Percentiles rank a stretch among this genome's conserved stretches.
Conservation (phyloP, 2,113 vertebrate species). For the Scalopus aquaticus region DNA sequence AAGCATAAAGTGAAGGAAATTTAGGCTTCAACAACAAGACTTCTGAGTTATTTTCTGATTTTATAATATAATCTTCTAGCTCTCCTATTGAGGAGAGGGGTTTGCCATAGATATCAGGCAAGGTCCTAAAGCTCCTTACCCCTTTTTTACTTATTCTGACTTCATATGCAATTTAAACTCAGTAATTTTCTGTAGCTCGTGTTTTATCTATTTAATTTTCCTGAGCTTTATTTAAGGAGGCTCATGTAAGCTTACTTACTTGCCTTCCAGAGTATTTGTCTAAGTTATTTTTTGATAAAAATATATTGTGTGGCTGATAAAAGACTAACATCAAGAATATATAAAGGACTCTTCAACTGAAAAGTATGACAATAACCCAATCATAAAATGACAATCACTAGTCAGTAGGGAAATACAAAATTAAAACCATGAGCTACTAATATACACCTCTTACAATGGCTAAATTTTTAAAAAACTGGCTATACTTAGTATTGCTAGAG, state of each 20-base stretch:
- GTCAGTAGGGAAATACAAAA: slow-evolving; percentile 6
- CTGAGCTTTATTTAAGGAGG: background rate
- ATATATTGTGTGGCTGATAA: background rate
- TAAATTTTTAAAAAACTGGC: background rate
- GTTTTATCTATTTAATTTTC: background rate
- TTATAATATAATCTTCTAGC: background rate
- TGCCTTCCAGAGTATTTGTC: background rate
- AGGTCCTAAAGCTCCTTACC: background rate
- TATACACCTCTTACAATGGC: background rate
- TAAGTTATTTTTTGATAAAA: slow-evolving; percentile 7
- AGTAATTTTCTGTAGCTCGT: background rate
- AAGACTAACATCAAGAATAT: background rate
- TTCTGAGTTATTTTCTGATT: slow-evolving; percentile 34
- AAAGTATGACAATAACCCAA: slow-evolving; percentile 14
- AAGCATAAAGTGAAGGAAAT: background rate
- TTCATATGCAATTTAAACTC: background rate
- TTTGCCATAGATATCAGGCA: background rate
- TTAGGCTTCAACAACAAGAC: background rate
- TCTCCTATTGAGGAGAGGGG: background rate
- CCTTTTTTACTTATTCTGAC: background rate
- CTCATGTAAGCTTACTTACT: background rate
- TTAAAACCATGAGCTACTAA: background rate
- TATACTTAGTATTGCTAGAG: background rate
- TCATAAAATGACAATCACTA: slow-evolving; percentile 1
- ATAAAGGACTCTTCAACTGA: slow-evolving; percentile 30